These are phyloP conservation scores for Aphaenogaster floridana DNA, from an alignment of 1,140 invertebrate species.

Conservation along the genomic window DNA sequence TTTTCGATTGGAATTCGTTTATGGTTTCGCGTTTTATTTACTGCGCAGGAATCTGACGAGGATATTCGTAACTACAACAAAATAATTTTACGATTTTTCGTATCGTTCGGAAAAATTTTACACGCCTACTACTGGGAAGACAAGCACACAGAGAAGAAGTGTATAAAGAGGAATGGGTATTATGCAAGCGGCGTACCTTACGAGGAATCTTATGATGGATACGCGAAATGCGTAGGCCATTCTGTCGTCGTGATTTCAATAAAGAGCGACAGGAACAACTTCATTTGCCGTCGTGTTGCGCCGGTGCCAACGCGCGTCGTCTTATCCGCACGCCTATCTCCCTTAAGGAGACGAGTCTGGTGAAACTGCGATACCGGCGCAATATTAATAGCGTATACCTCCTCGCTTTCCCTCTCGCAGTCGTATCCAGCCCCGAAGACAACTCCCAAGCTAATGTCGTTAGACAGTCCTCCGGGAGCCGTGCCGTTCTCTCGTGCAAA, in stretches of 20 bases:
- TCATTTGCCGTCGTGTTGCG: slow-evolving; percentile 9
- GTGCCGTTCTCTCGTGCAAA: slow-evolving; percentile 63
- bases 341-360: slow-evolving; percentile 69
- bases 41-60: background rate
- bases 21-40: background rate
- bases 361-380: slow-evolving; percentile 71
- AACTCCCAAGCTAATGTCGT: slow-evolving; percentile 75
- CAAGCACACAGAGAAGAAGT: background rate
- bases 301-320: slow-evolving; percentile 30
- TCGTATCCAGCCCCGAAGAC: slow-evolving; percentile 68
- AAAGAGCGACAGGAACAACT: slow-evolving; percentile 25
- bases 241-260: slow-evolving; percentile 15
- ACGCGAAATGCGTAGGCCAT: background rate
- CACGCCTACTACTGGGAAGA: background rate
- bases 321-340: slow-evolving; percentile 70
- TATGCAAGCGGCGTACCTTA: background rate
- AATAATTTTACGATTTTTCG: background rate
- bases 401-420: slow-evolving; percentile 14
- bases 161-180: background rate
- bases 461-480: slow-evolving; percentile 72
- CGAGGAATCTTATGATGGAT: background rate
- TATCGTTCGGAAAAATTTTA: background rate
- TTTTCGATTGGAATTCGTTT: background rate
- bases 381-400: slow-evolving; percentile 72
- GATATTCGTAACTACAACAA: too few relatives aligned